phyloP scores from a whole-genome alignment of 2,113 vertebrate genomes.

The Alaudala cheleensis region DNA sequence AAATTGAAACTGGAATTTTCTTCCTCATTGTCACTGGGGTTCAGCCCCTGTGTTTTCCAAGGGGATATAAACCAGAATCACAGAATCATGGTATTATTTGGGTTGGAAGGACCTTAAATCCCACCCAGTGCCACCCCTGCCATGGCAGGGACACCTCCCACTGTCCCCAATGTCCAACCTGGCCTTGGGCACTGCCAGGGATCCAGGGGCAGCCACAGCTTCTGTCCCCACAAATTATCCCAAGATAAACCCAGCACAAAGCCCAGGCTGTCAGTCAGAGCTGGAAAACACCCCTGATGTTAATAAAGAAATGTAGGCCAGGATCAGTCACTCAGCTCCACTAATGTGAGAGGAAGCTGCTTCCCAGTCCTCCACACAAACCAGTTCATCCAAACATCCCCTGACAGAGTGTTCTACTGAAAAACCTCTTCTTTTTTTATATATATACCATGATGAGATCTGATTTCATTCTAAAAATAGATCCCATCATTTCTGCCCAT shows the following conservation, averaged over 20 bases:
- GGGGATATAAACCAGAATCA: neutral
- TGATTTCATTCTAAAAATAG: neutral
- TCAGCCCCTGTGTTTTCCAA: neutral
- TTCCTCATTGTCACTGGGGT: neutral
- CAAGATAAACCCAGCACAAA: neutral
- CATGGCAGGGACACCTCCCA: neutral
- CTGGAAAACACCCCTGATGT: neutral
- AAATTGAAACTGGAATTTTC: neutral
- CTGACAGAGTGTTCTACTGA: neutral
- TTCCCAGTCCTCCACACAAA: neutral
- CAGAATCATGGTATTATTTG: neutral
- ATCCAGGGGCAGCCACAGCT: neutral
- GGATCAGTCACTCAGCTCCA: neutral
- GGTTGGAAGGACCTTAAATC: rapidly evolving
- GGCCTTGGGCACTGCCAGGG: neutral
- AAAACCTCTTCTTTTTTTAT: neutral
- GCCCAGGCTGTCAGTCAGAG: neutral
- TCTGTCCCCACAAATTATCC: neutral
- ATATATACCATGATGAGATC: neutral
- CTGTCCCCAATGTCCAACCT: neutral
- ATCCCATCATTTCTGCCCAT: neutral
- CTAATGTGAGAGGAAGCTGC: neutral
- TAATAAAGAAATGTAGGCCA: neutral
- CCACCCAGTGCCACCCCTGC: rapidly evolving
- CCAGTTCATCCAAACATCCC: neutral